A percentile compares a stretch with the other conserved stretches of the same genome.
Conservation (phyloP, 1,140 invertebrate genomes). For the Dreissena rostriformis region DNA sequence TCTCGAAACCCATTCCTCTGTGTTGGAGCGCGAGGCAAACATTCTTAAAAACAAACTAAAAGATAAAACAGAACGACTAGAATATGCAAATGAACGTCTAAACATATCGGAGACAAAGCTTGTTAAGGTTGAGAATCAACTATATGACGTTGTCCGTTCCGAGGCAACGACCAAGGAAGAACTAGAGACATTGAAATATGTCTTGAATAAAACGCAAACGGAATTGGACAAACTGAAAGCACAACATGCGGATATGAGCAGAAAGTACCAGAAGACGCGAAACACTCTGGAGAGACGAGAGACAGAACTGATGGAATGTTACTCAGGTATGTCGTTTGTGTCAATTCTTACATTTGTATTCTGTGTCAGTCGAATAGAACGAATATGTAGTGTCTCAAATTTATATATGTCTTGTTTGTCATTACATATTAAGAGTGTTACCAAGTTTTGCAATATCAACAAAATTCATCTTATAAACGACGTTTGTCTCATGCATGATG, state of each 20-base stretch:
- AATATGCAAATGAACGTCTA: slow-evolving; percentile 34
- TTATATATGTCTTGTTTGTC: too few species aligned
- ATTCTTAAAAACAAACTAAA: slow-evolving; percentile 53
- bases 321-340: slow-evolving; percentile 33
- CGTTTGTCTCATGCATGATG: too few species aligned
- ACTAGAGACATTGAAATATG: slow-evolving; percentile 24
- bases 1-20: slow-evolving; percentile 30
- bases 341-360: too few species aligned
- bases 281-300: slow-evolving; percentile 23
- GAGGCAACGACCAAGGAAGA: slow-evolving; percentile 46
- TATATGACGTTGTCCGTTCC: slow-evolving; percentile 47
- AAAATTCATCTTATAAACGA: too few species aligned
- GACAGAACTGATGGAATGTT: slow-evolving; percentile 49
- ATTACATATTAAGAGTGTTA: too few species aligned
- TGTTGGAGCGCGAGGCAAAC: slow-evolving; percentile 35
- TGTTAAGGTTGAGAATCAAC: slow-evolving; percentile 28
- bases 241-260: slow-evolving; percentile 23
- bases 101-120: slow-evolving; percentile 43
- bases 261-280: slow-evolving; percentile 26
- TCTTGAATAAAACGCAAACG: slow-evolving; percentile 3
- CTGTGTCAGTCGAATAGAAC: too few species aligned
- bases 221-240: slow-evolving; percentile 26
- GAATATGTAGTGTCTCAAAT: too few species aligned
- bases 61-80: slow-evolving; percentile 44
- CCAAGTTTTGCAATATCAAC: too few species aligned